phyloP scores from a whole-genome alignment of 2,113 vertebrate species.

The Phylloscopus whistleri region DNA sequence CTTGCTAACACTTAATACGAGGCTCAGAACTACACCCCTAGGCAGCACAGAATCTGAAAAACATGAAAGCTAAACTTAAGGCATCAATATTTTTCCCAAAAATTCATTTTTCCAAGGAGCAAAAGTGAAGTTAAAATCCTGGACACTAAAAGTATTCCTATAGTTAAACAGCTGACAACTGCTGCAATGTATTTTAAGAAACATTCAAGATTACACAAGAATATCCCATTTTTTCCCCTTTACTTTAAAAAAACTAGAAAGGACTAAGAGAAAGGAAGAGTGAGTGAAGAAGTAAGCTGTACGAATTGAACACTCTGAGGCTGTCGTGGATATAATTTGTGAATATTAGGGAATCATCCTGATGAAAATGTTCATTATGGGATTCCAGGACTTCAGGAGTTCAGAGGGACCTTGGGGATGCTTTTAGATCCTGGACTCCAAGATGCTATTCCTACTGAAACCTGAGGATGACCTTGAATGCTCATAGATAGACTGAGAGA shows the following conservation, averaged over 20 bases:
- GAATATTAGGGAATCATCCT: background rate
- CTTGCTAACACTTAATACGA: no score
- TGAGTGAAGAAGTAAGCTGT: background rate
- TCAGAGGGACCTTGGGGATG: background rate
- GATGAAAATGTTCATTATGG: background rate
- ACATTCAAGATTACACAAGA: background rate
- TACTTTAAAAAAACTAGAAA: background rate
- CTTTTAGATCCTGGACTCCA: background rate
- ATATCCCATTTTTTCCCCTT: background rate
- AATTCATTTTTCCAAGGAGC: background rate
- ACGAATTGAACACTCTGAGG: background rate
- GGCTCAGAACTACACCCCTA: no score
- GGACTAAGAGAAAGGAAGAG: background rate
- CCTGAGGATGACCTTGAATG: background rate
- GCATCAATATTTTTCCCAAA: background rate
- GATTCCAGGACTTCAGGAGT: background rate
- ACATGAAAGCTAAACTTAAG: no score
- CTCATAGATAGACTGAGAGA: background rate
- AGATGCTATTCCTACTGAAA: conserved; percentile 1
- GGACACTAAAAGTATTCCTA: background rate
- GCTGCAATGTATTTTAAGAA: background rate
- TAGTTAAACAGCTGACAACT: background rate
- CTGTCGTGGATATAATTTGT: background rate
- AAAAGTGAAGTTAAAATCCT: background rate
- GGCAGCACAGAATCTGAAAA: no score